Conservation (phyloP, 1,140 invertebrate species). For the Papilio xuthus region DNA sequence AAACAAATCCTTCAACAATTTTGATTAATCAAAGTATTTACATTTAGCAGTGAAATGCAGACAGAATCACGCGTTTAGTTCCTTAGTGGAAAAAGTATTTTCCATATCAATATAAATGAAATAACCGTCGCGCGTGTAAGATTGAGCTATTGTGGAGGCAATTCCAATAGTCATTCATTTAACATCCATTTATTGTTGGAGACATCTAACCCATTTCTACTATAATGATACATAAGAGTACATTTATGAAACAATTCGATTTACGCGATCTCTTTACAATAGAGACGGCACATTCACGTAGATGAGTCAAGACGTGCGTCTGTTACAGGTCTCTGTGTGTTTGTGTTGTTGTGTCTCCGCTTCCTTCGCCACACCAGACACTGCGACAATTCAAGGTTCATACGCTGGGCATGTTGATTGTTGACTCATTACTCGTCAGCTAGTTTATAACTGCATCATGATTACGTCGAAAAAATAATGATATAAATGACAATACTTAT, state of each 20-base stretch:
- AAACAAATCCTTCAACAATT: background rate
- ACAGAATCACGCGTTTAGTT: background rate
- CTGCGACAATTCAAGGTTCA: slow-evolving; percentile 3
- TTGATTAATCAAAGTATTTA: background rate
- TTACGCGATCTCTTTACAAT: background rate
- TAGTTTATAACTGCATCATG: slow-evolving; percentile 7
- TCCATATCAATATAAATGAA: background rate
- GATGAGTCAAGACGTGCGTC: background rate
- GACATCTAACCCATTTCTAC: background rate
- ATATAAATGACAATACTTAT: background rate
- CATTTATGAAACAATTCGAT: slow-evolving; percentile 3
- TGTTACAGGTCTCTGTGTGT: background rate
- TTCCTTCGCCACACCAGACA: slow-evolving; percentile 3
- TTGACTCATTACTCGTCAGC: slow-evolving; percentile 9
- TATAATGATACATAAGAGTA: background rate
- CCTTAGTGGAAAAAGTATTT: background rate
- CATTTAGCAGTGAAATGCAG: background rate
- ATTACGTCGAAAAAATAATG: background rate
- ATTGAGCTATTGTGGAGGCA: background rate
- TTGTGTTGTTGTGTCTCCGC: slow-evolving; percentile 21
- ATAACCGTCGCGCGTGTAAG: background rate
- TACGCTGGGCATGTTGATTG: background rate
- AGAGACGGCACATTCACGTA: background rate
- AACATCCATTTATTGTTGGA: background rate
- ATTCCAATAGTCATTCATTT: background rate